Conservation (phyloP, 2,888 invertebrate genomes). For the Melikaiella ostensackeni region DNA sequence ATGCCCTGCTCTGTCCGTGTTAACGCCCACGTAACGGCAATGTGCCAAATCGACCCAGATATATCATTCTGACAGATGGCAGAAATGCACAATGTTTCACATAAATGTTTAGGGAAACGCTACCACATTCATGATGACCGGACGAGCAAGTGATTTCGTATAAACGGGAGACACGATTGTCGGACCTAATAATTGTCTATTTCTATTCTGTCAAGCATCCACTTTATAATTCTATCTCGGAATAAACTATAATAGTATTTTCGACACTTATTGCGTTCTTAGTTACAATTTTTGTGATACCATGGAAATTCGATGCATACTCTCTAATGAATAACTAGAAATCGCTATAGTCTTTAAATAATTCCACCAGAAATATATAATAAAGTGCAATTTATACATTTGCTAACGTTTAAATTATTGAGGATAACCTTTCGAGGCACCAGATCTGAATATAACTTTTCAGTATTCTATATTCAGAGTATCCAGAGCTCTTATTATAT, state of each 20-base stretch:
- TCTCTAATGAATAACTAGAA: no score
- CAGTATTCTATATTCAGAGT: slow-evolving; percentile 7
- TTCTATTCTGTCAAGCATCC: slow-evolving; percentile 9
- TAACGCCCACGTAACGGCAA: slow-evolving; percentile 38
- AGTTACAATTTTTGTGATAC: neutral
- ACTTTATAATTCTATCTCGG: slow-evolving; percentile 12
- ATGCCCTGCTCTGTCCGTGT: slow-evolving; percentile 37
- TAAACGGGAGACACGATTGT: slow-evolving; percentile 29
- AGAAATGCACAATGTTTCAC: slow-evolving; percentile 37
- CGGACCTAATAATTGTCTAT: slow-evolving; percentile 32
- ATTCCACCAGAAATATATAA: neutral
- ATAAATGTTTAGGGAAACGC: slow-evolving; percentile 36
- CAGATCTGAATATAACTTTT: no score
- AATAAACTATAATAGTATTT: neutral
- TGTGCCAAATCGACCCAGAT: slow-evolving; percentile 37
- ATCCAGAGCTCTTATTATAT: neutral
- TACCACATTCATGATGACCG: slow-evolving; percentile 36
- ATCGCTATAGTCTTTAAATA: neutral
- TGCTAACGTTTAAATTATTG: neutral
- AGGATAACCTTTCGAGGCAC: neutral
- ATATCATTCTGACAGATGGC: slow-evolving; percentile 39
- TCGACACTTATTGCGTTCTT: neutral
- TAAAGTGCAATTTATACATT: slow-evolving; percentile 1
- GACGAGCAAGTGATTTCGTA: slow-evolving; percentile 35
- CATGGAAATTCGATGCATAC: no score